Conservation (phyloP, 2,113 vertebrate species). For the Erythrocercus mccallii region DNA sequence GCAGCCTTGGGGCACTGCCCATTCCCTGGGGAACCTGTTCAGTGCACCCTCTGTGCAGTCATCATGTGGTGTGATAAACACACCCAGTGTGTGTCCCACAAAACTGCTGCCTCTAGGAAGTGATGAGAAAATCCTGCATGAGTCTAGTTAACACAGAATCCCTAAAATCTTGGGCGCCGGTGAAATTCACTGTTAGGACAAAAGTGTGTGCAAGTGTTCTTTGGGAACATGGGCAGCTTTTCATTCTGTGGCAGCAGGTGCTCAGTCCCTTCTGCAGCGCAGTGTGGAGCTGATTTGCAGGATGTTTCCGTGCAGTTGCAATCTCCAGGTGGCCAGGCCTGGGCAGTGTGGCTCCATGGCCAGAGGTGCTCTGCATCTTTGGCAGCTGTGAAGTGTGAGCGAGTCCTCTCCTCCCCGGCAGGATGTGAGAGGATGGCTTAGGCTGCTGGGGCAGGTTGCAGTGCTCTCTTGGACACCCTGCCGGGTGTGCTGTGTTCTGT, state of each 20-base stretch:
- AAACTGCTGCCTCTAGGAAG: neutral
- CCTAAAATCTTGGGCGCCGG: neutral
- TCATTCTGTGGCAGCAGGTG: neutral
- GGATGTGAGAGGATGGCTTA: neutral
- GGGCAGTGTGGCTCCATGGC: neutral
- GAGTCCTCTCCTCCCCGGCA: neutral
- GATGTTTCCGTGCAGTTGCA: neutral
- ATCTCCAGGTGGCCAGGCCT: neutral
- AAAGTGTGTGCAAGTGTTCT: accelerated
- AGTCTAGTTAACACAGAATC: neutral
- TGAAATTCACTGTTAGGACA: neutral
- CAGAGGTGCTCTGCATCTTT: neutral
- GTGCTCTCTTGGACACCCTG: neutral
- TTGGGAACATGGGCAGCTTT: neutral
- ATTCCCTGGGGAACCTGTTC: neutral
- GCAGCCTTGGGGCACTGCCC: neutral
- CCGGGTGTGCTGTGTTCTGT: neutral
- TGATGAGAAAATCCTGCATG: neutral
- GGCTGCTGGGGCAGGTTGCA: neutral
- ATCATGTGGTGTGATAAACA: neutral
- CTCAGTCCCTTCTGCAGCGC: neutral
- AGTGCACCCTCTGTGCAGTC: neutral
- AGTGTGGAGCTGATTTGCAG: neutral
- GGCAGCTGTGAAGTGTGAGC: neutral
- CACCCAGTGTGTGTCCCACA: neutral